phyloP scores from a whole-genome alignment of 2,113 vertebrate genomes.

The Neomonachus schauinslandi region DNA sequence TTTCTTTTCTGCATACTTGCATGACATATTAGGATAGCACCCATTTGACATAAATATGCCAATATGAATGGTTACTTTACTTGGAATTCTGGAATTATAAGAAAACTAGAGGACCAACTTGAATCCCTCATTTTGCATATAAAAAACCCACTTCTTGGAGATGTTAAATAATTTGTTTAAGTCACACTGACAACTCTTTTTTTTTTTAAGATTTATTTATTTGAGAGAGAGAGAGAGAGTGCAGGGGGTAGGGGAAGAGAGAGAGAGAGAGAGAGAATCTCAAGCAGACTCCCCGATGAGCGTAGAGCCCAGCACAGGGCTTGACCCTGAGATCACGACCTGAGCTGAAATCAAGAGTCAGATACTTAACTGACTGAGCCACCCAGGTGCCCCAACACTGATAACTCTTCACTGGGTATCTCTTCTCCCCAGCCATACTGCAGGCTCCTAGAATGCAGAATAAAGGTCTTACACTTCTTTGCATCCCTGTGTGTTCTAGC shows the following conservation, averaged over 20 bases:
- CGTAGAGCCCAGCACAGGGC: background rate
- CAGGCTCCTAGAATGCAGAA: background rate
- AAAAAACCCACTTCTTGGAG: background rate
- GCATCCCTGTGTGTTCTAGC: background rate
- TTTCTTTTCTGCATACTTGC: background rate
- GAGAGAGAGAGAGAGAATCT: background rate
- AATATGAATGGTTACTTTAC: background rate
- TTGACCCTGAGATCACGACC: background rate
- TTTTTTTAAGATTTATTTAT: background rate
- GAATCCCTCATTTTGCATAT: background rate
- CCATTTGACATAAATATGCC: background rate
- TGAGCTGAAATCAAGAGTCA: background rate
- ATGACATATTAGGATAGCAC: background rate
- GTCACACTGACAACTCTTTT: background rate
- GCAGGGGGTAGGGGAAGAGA: background rate
- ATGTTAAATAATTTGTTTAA: conserved; percentile 19
- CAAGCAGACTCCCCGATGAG: background rate
- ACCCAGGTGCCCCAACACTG: background rate
- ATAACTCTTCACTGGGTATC: background rate
- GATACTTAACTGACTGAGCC: background rate
- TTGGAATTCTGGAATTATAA: background rate
- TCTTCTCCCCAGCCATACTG: background rate
- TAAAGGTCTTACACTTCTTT: background rate
- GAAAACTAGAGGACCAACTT: background rate
- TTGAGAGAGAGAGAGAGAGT: background rate